A percentile compares a stretch with the other conserved stretches of the same genome.
phyloP scores from a whole-genome alignment of 2,797 vertebrate species.

The Catostomus latipinnis region DNA sequence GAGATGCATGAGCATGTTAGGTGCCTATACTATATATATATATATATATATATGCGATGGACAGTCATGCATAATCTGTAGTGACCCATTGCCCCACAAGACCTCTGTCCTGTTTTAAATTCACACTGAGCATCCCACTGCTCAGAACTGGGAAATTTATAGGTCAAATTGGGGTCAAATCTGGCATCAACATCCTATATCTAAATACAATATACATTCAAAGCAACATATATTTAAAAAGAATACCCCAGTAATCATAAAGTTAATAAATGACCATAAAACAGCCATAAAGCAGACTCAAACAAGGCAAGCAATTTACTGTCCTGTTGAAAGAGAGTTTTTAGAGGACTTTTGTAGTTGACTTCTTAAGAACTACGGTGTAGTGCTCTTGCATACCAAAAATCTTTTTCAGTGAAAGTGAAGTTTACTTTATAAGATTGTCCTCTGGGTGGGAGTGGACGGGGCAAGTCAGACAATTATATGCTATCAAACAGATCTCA shows the following conservation, averaged over 20 bases:
- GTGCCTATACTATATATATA: background rate
- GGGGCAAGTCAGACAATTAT: constrained; percentile 46
- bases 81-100: constrained; percentile 65
- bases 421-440: constrained; percentile 51
- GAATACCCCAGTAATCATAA: constrained; percentile 50
- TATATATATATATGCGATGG: background rate
- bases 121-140: constrained; percentile 67
- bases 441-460: constrained; percentile 52
- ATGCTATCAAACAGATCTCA: constrained; percentile 41
- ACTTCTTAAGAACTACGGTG: constrained; percentile 57
- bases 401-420: constrained; percentile 56
- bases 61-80: constrained; percentile 60
- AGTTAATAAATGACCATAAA: constrained; percentile 66
- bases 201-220: constrained; percentile 62
- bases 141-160: constrained; percentile 54
- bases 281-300: constrained; percentile 65
- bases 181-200: constrained; percentile 75
- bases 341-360: constrained; percentile 58
- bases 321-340: constrained; percentile 64
- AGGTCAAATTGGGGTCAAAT: constrained; percentile 72
- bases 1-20: background rate
- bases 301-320: constrained; percentile 63
- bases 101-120: constrained; percentile 64
- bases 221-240: constrained; percentile 50
- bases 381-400: constrained; percentile 53